These are phyloP conservation scores for Drosophila gunungcola DNA, from an alignment of 1,140 invertebrate genomes.

Conservation along the genomic window DNA sequence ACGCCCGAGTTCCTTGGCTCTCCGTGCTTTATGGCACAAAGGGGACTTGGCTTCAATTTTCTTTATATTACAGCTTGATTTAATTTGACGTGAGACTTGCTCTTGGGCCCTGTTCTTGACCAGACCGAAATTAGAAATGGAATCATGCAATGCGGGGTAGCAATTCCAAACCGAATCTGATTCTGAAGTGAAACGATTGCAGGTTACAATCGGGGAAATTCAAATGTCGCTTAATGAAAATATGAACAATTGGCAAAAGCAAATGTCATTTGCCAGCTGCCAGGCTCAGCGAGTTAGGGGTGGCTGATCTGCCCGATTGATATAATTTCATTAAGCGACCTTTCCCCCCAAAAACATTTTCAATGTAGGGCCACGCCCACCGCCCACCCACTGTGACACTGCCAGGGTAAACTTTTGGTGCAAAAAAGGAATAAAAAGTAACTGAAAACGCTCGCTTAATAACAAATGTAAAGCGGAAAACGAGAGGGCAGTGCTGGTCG, in stretches of 20 bases:
- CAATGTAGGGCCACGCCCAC: slow-evolving; percentile 55
- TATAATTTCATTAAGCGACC: slow-evolving; percentile 76
- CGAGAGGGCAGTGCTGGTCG: slow-evolving; percentile 22
- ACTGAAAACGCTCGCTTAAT: slow-evolving; percentile 56
- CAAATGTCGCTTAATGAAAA: slow-evolving; percentile 71
- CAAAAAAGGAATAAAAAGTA: slow-evolving; percentile 41
- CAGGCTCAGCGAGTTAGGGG: slow-evolving; percentile 41
- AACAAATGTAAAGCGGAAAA: slow-evolving; percentile 67
- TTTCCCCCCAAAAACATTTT: slow-evolving; percentile 16
- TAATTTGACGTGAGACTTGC: slow-evolving; percentile 83
- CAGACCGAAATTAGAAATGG: slow-evolving; percentile 59
- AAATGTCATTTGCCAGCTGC: slow-evolving; percentile 78
- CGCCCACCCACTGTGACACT: slow-evolving; percentile 22
- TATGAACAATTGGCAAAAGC: slow-evolving; percentile 69
- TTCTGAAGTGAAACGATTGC: slow-evolving; percentile 43
- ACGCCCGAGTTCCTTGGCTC: slow-evolving; percentile 13
- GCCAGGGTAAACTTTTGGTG: slow-evolving; percentile 14
- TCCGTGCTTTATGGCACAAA: slow-evolving; percentile 73
- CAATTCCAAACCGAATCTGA: neutral
- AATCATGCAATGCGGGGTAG: slow-evolving; percentile 12
- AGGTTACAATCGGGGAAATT: slow-evolving; percentile 47
- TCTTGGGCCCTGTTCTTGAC: slow-evolving; percentile 59
- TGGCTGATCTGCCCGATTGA: slow-evolving; percentile 67
- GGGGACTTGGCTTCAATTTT: slow-evolving; percentile 80
- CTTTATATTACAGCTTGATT: slow-evolving; percentile 82